These are phyloP conservation scores for Liopterus haemorrhoidalis DNA, from an alignment of 2,888 invertebrate genomes.

Conservation along the genomic window DNA sequence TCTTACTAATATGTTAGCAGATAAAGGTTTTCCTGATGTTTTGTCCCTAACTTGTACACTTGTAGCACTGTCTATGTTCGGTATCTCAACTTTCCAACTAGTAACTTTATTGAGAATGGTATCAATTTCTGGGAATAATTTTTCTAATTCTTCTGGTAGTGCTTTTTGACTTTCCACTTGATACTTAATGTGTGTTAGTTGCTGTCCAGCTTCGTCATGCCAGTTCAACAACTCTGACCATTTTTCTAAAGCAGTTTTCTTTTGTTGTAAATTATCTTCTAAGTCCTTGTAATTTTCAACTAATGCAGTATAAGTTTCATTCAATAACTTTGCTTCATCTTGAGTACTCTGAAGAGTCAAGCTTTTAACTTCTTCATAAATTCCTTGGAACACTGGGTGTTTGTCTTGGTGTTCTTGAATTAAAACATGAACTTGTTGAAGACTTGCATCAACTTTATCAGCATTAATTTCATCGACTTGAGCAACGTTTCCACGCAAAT, in stretches of 20 bases:
- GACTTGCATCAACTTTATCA: constrained; percentile 71
- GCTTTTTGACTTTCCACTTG: constrained; percentile 72
- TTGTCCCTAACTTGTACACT: constrained; percentile 65
- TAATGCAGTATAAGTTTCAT: constrained; percentile 69
- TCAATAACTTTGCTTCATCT: constrained; percentile 66
- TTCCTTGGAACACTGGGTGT: constrained; percentile 67
- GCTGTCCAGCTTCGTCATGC: constrained; percentile 73
- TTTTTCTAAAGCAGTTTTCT: constrained; percentile 68
- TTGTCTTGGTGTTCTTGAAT: constrained; percentile 82
- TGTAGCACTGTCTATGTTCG: constrained; percentile 61
- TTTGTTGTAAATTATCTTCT: constrained; percentile 66
- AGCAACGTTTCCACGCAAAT: constrained; percentile 63
- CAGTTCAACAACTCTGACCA: constrained; percentile 79
- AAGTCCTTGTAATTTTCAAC: constrained; percentile 72
- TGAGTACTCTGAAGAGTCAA: constrained; percentile 64
- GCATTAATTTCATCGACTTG: constrained; percentile 76
- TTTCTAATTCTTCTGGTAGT: constrained; percentile 62
- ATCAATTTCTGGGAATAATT: constrained; percentile 64
- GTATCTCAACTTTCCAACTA: constrained; percentile 65
- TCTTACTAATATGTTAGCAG: constrained; percentile 65
- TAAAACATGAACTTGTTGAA: constrained; percentile 73
- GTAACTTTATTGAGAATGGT: constrained; percentile 60
- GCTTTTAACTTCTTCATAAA: constrained; percentile 78
- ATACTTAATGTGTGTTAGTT: constrained; percentile 72
- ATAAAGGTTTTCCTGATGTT: constrained; percentile 62